Percentiles rank a stretch among this genome's conserved stretches.
phyloP scores from a whole-genome alignment of 1,140 invertebrate species.

The Vanessa atalanta region DNA sequence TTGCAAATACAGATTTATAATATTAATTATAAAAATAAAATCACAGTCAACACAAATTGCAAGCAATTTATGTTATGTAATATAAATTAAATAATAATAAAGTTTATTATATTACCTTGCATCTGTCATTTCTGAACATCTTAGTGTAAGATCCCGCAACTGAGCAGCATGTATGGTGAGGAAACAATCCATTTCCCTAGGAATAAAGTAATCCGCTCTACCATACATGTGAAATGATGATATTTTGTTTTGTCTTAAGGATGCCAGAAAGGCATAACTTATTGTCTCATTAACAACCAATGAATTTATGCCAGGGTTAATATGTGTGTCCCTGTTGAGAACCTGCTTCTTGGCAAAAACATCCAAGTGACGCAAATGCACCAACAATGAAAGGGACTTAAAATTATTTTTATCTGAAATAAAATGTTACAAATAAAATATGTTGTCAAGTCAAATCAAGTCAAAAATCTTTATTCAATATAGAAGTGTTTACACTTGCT shows the following conservation, averaged over 20 bases:
- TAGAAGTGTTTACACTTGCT: too few relatives aligned
- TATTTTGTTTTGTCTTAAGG: constrained; percentile 2
- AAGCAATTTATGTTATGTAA: not conserved
- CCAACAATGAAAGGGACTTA: constrained; percentile 19
- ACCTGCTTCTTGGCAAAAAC: constrained; percentile 36
- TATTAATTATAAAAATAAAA: not conserved
- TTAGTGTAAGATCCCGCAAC: constrained; percentile 43
- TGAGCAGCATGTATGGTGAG: constrained; percentile 22
- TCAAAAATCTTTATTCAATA: too few relatives aligned
- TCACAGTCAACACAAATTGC: not conserved
- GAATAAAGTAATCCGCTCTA: constrained; percentile 30
- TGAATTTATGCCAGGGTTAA: constrained; percentile 27
- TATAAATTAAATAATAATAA: not conserved
- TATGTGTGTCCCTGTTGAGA: constrained; percentile 4
- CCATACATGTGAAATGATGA: constrained; percentile 49
- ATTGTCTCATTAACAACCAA: constrained; percentile 42
- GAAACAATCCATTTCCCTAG: constrained; percentile 28
- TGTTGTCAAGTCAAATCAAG: not conserved
- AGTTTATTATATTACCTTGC: constrained; percentile 22
- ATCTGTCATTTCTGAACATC: constrained; percentile 42
- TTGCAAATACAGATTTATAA: not conserved
- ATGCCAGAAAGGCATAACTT: constrained; percentile 22
- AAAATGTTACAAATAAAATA: not conserved
- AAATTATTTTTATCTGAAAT: constrained; percentile 33
- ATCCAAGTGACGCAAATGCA: constrained; percentile 45